Conservation (phyloP, 2,113 vertebrate species). For the Rhadina sibilatrix region DNA sequence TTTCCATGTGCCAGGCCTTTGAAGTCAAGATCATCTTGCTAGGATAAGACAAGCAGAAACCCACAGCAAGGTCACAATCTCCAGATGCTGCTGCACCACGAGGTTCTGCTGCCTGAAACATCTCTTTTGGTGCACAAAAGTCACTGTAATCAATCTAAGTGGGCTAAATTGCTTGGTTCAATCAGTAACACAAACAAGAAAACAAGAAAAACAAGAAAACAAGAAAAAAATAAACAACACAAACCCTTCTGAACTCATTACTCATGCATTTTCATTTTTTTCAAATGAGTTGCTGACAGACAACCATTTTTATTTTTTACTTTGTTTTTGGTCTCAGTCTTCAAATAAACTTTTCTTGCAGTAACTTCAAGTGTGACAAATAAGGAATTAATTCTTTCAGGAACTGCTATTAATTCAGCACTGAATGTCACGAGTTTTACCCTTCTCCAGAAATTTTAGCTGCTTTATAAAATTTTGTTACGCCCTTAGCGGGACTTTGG, state of each 20-base stretch:
- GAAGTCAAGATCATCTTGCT: neutral
- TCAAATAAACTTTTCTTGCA: neutral
- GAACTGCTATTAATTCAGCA: slow-evolving; percentile 6
- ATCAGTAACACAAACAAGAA: neutral
- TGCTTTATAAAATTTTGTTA: slow-evolving; percentile 8
- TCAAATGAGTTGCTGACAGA: neutral
- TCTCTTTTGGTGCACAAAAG: neutral
- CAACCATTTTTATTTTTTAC: neutral
- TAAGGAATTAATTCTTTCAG: slow-evolving; percentile 35
- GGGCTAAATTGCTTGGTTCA: neutral
- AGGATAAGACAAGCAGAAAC: neutral
- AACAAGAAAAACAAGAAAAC: neutral
- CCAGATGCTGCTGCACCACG: neutral
- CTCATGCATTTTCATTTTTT: neutral
- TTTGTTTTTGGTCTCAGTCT: neutral
- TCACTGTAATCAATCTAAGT: neutral
- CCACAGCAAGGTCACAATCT: neutral
- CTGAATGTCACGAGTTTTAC: neutral
- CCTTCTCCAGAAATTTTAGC: slow-evolving; percentile 37
- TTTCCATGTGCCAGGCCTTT: neutral
- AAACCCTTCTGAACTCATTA: neutral
- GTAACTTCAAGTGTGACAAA: slow-evolving; percentile 19
- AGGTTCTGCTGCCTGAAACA: neutral
- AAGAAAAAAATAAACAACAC: neutral
- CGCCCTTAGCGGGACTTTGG: neutral